Evolutionary conservation across 2,113 vertebrate species (phyloP).

Genomic region (Pseudois nayaur): DNA sequence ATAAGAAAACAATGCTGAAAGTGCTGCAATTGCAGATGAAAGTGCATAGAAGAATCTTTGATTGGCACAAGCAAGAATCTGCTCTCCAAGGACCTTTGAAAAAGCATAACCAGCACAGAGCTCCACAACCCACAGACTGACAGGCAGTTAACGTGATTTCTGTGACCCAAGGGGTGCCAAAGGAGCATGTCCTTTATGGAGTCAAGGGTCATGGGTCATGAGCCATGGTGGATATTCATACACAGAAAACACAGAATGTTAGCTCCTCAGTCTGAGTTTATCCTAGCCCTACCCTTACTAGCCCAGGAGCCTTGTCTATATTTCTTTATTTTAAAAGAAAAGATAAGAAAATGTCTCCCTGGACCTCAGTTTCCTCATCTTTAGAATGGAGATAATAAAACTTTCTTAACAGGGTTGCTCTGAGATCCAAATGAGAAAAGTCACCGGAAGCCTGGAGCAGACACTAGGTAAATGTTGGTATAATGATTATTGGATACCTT

Average conservation of each 20-base stretch:
- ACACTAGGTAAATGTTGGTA: background rate
- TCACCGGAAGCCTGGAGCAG: background rate
- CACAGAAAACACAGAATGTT: background rate
- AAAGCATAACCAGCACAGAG: background rate
- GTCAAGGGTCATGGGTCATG: background rate
- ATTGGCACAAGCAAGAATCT: background rate
- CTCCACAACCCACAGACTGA: background rate
- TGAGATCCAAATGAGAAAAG: background rate
- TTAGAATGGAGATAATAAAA: background rate
- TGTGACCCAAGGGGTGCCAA: background rate
- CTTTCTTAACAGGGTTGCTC: background rate
- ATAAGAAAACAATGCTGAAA: background rate
- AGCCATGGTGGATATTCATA: background rate
- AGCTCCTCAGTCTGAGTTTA: background rate
- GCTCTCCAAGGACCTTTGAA: background rate
- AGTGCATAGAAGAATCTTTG: background rate
- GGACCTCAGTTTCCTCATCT: background rate
- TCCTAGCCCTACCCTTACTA: background rate
- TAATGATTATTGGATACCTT: background rate
- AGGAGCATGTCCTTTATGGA: background rate
- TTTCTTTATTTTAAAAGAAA: background rate
- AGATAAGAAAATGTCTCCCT: background rate
- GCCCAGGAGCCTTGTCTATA: background rate
- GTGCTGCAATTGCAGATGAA: background rate
- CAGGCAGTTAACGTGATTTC: background rate